Evolutionary conservation across 2,797 vertebrate species (phyloP).

Genomic region (Cyprinodon diabolis): DNA sequence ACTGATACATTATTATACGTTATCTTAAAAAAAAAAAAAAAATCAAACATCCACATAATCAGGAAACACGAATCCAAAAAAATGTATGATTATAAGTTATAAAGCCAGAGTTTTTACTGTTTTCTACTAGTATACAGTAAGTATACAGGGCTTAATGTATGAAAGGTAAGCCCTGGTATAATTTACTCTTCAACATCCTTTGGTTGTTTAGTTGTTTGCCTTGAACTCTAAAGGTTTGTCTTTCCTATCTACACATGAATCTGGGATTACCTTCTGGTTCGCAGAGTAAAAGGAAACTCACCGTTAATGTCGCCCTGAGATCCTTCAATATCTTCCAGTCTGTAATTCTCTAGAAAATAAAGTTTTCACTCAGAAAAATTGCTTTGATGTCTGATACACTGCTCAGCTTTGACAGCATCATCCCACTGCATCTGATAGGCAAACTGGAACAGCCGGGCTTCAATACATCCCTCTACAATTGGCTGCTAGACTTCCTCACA

Average conservation of each 20-base stretch:
- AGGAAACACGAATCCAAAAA: neutral
- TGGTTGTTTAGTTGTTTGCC: neutral
- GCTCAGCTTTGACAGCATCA: no score
- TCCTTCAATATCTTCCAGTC: neutral
- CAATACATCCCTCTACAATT: no score
- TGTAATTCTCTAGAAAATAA: neutral
- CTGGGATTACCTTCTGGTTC: constrained; percentile 1
- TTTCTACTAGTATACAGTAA: no score
- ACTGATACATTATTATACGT: neutral
- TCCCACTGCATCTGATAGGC: no score
- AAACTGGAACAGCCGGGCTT: no score
- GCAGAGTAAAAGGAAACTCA: neutral
- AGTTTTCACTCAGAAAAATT: no score
- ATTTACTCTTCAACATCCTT: neutral
- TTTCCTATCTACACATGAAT: neutral
- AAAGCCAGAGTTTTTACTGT: neutral
- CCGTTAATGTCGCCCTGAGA: neutral
- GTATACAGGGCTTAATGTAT: no score
- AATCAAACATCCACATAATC: constrained; percentile 8
- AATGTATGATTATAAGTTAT: neutral
- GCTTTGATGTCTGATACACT: neutral
- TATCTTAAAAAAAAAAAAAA: neutral
- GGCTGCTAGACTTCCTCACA: no score
- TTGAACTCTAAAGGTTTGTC: neutral
- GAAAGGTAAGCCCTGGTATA: neutral